A percentile compares a stretch with the other conserved stretches of the same genome.
These are phyloP conservation scores for Manduca sexta DNA, from an alignment of 1,140 invertebrate species.

Conservation along the genomic window DNA sequence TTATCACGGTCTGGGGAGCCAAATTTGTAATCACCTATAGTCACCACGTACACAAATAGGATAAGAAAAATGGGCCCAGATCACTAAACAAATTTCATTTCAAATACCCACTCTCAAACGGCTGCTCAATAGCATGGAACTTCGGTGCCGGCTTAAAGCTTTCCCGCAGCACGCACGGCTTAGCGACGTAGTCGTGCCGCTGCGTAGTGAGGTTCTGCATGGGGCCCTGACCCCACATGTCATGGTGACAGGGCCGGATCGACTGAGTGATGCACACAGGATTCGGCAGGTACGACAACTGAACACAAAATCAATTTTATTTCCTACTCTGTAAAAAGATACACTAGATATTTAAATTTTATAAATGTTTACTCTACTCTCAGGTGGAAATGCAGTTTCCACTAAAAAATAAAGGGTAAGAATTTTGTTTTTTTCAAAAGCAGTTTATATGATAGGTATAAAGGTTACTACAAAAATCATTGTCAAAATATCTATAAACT, in stretches of 20 bases:
- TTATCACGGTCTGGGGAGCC: too few relatives aligned
- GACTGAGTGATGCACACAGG: constrained; percentile 48
- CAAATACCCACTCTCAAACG: constrained; percentile 66
- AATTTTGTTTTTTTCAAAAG: background rate
- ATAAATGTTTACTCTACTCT: too few relatives aligned
- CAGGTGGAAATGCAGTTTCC: too few relatives aligned
- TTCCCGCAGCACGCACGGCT: constrained; percentile 67
- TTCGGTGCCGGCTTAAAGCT: constrained; percentile 72
- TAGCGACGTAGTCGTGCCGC: constrained; percentile 82
- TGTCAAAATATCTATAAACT: too few relatives aligned
- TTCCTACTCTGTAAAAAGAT: too few relatives aligned
- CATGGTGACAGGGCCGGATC: constrained; percentile 62
- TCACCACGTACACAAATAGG: too few relatives aligned
- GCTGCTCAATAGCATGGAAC: constrained; percentile 70
- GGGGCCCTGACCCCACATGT: constrained; percentile 76
- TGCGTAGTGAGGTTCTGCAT: constrained; percentile 82
- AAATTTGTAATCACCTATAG: too few relatives aligned
- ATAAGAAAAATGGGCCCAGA: too few relatives aligned
- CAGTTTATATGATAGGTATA: too few relatives aligned
- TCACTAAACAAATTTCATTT: background rate
- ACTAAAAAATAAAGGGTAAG: background rate
- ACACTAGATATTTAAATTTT: too few relatives aligned
- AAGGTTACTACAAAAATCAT: too few relatives aligned
- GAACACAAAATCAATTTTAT: too few relatives aligned
- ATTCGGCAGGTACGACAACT: constrained; percentile 64